Base-by-base conservation (phyloP, 2,888 invertebrate genomes). In the Eupithecia centaureata region DNA sequence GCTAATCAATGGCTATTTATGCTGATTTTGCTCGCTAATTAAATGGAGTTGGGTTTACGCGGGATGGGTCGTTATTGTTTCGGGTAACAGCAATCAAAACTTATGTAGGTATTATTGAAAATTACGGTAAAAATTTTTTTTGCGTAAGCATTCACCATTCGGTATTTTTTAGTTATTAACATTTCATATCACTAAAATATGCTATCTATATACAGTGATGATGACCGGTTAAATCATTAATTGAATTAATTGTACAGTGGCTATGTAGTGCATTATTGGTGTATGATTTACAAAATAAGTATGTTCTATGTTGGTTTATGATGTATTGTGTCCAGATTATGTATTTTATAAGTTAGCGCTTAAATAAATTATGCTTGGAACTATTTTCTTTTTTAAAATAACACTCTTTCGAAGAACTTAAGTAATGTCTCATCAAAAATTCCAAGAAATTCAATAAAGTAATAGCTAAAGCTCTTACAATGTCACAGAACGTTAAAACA, bases 1-100 rank as follows among this genome's bases (percentile, higher is more conserved):
- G 76, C 76, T 79, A 83, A 86, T 86, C 83, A 83, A 79, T 80
- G 82, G 82, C 83, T 82, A 84, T 83, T 82, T 80, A 78, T 78
- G 77, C 79, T 81, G 80, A 82, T 84, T 81, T 82, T 76, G 71
- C 72, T 72, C 78, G 79, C 79, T 83, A 81, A 83, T 85, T 81
- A 81, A 84, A 82, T 77, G 74, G 73, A 70, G 78, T 77, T 71
- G 71, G 63, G 30, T 68, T 71, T 35, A 68, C 65, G 70, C 65
- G 47, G 69, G 42, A 56, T 61, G 60, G 63, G 27, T 68, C 61
- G 68, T 69, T 72, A 64, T 58, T 59, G 54, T 56, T 59, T 52
- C 47, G 28, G 58, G 60, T 68, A 63, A 70, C 65, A 51, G 42
- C 33, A 61, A 57, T 67, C 47, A 38, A 56, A 42, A 63, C 59